Conservation (phyloP, 2,113 vertebrate genomes). For the Thunnus thynnus region DNA sequence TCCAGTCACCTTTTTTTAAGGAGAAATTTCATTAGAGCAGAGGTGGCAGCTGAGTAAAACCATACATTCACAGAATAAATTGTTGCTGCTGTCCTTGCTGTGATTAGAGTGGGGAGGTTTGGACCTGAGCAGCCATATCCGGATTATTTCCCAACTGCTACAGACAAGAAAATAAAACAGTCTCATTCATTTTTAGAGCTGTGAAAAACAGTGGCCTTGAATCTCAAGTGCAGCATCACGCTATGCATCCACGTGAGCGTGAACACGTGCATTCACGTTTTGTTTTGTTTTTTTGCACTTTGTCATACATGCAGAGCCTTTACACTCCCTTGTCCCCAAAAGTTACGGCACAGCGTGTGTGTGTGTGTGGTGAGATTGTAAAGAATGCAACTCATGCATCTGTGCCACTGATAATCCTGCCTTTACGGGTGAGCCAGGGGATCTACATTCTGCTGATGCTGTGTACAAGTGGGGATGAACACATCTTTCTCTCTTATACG, state of each 20-base stretch:
- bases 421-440: constrained; percentile 57
- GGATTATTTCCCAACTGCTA: constrained; percentile 46
- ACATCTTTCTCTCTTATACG: constrained; percentile 18
- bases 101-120: constrained; percentile 53
- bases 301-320: neutral
- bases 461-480: constrained; percentile 13
- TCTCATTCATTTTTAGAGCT: constrained; percentile 29
- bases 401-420: constrained; percentile 59
- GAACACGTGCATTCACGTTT: neutral
- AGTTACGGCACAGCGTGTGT: constrained; percentile 11
- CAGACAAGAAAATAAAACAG: constrained; percentile 23
- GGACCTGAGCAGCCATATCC: constrained; percentile 26
- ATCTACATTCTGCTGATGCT: constrained; percentile 72
- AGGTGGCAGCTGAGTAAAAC: constrained; percentile 36
- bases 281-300: neutral
- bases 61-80: constrained; percentile 44
- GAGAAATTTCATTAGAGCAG: constrained; percentile 38
- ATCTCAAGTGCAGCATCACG: neutral
- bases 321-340: constrained; percentile 11
- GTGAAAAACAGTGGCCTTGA: constrained; percentile 15
- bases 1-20: neutral
- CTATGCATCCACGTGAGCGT: neutral
- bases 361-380: constrained; percentile 45
- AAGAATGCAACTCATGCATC: constrained; percentile 64
- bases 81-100: constrained; percentile 22